Base-by-base conservation (phyloP, 2,113 vertebrate genomes). In the Gallinago jamesoni region DNA sequence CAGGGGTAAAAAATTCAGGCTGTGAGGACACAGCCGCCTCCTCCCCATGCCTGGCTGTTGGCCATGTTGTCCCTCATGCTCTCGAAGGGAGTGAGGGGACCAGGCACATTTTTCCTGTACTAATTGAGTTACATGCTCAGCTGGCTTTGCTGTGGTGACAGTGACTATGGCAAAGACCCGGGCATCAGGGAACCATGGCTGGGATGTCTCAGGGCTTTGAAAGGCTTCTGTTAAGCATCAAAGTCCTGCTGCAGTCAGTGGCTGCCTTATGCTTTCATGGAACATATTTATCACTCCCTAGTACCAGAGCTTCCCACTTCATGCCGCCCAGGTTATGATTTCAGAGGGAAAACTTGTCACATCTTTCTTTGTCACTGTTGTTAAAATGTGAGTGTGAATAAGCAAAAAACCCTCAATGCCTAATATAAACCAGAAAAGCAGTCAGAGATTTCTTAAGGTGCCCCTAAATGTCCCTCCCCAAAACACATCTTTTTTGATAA, bases 11-110 rank as follows among this genome's bases (percentile, higher is more conserved):
- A 68, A 89, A 50, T 28, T 33, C 45, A 73, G 13, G 31, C 47
- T 86, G 28, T 0, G 3, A 35, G 53, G 17, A 9, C 37, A 43
- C 20, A 48, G 60, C 53, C 2, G 0, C 28, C 74, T 59, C 21
- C 52, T 39, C 21, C 33, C 18, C 0, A 0, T 0, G 6, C 37
- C 37, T 45, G 37, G 37, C 33, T 91, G 28, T 37, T 53, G 56
- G 77, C 12, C 15, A 4, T 3, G 0, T 27, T 76, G n/a, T 63
- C 35, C 48, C 16, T 73, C 1, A 1, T 20, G 69, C 50, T 80
- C 50, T 60, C 1, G 0, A 14, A 6, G 14, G 18, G 14, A 25
- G 27, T 15, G 53, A 43, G 48, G 23, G 28, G 25, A 67, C 3
- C 14, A 23, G 5, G n/a, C 6, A 39, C 31, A 14, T 76, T 62